Evolutionary conservation across 2,888 invertebrate species (phyloP).

Genomic region (Papilio demoleus): DNA sequence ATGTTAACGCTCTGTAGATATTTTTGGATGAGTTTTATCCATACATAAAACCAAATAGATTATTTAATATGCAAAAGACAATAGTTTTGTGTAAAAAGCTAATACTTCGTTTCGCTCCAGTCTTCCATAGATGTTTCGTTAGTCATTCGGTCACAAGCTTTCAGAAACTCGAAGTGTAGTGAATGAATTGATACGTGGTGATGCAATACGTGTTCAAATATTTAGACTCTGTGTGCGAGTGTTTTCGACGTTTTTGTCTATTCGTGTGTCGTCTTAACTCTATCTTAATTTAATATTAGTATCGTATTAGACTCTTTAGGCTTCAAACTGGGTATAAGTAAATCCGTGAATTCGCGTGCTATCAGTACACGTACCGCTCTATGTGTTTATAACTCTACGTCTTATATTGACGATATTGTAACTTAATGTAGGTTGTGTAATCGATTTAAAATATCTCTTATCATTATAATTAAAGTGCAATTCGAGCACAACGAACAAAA

Average conservation of each 20-base stretch:
- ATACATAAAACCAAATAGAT: slow-evolving; percentile 13
- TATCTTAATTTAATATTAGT: slow-evolving; percentile 56
- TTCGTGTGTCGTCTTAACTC: slow-evolving; percentile 51
- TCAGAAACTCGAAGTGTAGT: slow-evolving; percentile 46
- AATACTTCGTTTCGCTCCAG: slow-evolving; percentile 56
- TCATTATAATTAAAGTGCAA: slow-evolving; percentile 56
- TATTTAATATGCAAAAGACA: slow-evolving; percentile 26
- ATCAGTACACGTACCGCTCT: slow-evolving; percentile 51
- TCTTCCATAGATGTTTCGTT: slow-evolving; percentile 61
- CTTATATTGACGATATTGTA: background rate
- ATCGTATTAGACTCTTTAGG: slow-evolving; percentile 56
- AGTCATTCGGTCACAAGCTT: slow-evolving; percentile 39
- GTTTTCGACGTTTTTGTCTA: slow-evolving; percentile 61
- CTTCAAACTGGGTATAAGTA: slow-evolving; percentile 57
- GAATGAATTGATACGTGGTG: slow-evolving; percentile 50
- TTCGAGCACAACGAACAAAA: slow-evolving; percentile 64
- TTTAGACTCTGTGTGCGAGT: slow-evolving; percentile 55
- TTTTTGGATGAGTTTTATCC: slow-evolving; percentile 35
- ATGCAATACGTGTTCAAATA: slow-evolving; percentile 67
- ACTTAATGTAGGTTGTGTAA: slow-evolving; percentile 36
- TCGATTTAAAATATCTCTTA: slow-evolving; percentile 57
- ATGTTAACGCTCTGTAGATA: slow-evolving; percentile 18
- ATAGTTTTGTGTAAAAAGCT: slow-evolving; percentile 40
- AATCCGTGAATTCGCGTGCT: slow-evolving; percentile 60
- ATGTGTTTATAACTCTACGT: slow-evolving; percentile 1